phyloP scores from a whole-genome alignment of 2,797 vertebrate species.

The Micropoecilia bifurca region DNA sequence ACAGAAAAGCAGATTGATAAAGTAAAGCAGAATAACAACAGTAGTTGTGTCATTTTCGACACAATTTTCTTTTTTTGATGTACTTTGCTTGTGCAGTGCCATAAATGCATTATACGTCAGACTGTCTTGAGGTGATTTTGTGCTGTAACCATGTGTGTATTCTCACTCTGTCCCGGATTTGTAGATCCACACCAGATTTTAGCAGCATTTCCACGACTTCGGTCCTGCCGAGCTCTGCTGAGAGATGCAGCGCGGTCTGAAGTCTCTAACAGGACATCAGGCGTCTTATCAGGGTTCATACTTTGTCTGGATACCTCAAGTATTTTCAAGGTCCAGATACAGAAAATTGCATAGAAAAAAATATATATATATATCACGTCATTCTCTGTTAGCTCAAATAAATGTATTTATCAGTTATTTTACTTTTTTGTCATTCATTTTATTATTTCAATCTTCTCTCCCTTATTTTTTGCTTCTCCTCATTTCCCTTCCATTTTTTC shows the following conservation, averaged over 20 bases:
- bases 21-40: constrained; percentile 3
- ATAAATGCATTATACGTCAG: not conserved
- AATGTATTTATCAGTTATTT: not conserved
- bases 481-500: not conserved
- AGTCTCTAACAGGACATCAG: constrained; percentile 76
- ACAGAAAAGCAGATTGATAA: constrained; percentile 19
- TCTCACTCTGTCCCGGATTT: constrained; percentile 83
- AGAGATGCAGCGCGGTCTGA: constrained; percentile 88
- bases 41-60: not conserved
- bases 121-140: not conserved
- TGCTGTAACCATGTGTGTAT: not conserved
- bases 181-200: constrained; percentile 84
- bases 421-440: not conserved
- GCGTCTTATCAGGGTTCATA: not conserved
- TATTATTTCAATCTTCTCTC: not conserved
- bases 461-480: not conserved
- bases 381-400: not conserved
- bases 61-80: not conserved
- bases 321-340: not conserved
- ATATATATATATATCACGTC: not conserved
- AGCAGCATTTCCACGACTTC: constrained; percentile 90
- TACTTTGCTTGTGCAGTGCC: not conserved
- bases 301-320: not conserved
- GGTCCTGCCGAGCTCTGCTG: constrained; percentile 87
- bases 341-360: not conserved